Evolutionary conservation across 2,888 invertebrate genomes (phyloP).

Genomic region (Euphydryas editha): DNA sequence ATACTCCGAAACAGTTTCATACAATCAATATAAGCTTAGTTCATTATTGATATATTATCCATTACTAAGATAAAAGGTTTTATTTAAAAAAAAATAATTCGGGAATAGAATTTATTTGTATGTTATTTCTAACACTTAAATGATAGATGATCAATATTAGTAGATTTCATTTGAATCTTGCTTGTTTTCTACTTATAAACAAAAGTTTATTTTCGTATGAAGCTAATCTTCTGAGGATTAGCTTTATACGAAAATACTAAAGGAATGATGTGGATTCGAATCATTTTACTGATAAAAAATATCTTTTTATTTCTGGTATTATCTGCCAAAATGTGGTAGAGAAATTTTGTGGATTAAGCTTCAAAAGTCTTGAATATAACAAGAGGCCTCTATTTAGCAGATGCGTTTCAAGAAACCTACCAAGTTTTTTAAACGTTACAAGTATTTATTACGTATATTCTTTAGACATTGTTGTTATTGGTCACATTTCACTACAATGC

Average conservation of each 20-base stretch:
- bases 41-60: slow-evolving; percentile 69
- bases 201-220: neutral
- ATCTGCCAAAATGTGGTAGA: no score
- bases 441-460: neutral
- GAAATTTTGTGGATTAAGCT: no score
- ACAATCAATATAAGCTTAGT: slow-evolving; percentile 60
- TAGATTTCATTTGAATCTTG: neutral
- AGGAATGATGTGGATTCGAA: neutral
- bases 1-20: slow-evolving; percentile 50
- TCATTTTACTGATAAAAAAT: neutral
- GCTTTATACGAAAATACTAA: no score
- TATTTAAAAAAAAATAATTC: slow-evolving; percentile 24
- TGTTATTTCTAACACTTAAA: neutral
- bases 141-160: neutral
- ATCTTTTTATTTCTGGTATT: neutral
- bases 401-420: no score
- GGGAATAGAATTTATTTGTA: slow-evolving; percentile 1
- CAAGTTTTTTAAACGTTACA: neutral
- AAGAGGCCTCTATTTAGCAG: no score
- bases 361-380: no score
- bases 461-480: slow-evolving; percentile 1
- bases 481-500: slow-evolving; percentile 17
- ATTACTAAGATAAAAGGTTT: slow-evolving; percentile 64
- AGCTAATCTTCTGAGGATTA: neutral
- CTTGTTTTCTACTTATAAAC: neutral